These are phyloP conservation scores for Rhodeus uyekii DNA, from an alignment of 2,797 vertebrate species.

Conservation along the genomic window DNA sequence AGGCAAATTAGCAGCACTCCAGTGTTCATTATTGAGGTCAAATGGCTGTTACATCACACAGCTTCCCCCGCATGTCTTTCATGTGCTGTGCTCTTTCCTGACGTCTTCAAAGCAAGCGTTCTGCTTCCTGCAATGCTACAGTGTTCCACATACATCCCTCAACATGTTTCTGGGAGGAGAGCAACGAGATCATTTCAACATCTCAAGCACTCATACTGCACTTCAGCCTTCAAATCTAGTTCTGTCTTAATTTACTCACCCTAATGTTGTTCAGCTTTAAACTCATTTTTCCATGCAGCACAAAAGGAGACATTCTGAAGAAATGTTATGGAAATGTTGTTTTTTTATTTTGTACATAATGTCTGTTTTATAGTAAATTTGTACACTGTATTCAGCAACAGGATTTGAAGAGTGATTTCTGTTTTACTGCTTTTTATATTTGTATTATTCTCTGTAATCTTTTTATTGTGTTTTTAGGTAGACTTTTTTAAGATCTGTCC, in stretches of 20 bases:
- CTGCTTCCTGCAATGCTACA: slow-evolving; percentile 72
- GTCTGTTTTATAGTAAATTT: too few species aligned
- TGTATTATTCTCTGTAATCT: too few species aligned
- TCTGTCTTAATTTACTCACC: background rate
- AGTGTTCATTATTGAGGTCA: slow-evolving; percentile 12
- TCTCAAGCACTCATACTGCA: background rate
- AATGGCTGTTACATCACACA: slow-evolving; percentile 20
- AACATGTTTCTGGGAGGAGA: slow-evolving; percentile 82
- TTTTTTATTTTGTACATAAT: too few species aligned
- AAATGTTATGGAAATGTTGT: background rate
- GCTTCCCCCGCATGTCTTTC: slow-evolving; percentile 34
- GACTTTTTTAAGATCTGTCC: too few species aligned
- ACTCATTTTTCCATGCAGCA: background rate
- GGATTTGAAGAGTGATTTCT: too few species aligned
- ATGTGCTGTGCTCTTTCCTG: slow-evolving; percentile 38
- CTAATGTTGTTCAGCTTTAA: background rate
- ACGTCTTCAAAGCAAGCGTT: slow-evolving; percentile 3
- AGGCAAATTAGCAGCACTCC: background rate
- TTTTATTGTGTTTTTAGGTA: too few species aligned
- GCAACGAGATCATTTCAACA: slow-evolving; percentile 76
- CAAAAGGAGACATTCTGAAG: background rate
- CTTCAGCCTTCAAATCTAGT: background rate
- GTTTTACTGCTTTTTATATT: too few species aligned
- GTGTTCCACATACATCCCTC: slow-evolving; percentile 77
- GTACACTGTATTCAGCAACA: too few species aligned